Conservation (phyloP, 2,113 vertebrate genomes). For the Microtus richardsoni region DNA sequence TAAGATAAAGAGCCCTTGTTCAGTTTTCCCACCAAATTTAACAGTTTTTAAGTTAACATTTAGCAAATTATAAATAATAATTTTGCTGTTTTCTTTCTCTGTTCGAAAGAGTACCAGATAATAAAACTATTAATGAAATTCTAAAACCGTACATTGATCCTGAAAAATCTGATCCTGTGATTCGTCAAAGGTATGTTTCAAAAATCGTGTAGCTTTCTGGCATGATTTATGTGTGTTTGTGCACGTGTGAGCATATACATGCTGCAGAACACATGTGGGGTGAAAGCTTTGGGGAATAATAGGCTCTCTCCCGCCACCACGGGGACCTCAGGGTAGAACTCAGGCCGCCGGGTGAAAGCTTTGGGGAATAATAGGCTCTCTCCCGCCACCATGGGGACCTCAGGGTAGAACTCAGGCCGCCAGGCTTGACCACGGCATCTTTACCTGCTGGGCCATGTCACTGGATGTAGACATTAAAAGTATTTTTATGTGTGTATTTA, state of each 20-base stretch:
- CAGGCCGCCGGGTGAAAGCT: not conserved
- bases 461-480: not conserved
- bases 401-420: not conserved
- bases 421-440: not conserved
- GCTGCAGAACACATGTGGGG: not conserved
- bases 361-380: no score
- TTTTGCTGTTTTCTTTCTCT: slow-evolving; percentile 74
- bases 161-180: slow-evolving; percentile 92
- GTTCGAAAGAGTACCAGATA: slow-evolving; percentile 90
- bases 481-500: not conserved
- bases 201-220: slow-evolving; percentile 52
- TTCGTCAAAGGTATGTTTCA: slow-evolving; percentile 91
- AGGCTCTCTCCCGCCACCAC: not conserved
- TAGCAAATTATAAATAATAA: slow-evolving; percentile 66
- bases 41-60: slow-evolving; percentile 64
- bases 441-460: not conserved
- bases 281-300: not conserved
- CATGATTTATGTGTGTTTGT: not conserved
- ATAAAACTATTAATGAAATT: slow-evolving; percentile 89
- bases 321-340: not conserved
- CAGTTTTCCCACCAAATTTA: slow-evolving; percentile 53
- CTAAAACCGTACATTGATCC: slow-evolving; percentile 93
- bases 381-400: not conserved
- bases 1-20: slow-evolving; percentile 58
- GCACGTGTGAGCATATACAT: rapidly evolving